A percentile compares a stretch with the other conserved stretches of the same genome.
Evolutionary conservation across 2,797 vertebrate genomes (phyloP).

Genomic region (Gephyroberyx darwinii): DNA sequence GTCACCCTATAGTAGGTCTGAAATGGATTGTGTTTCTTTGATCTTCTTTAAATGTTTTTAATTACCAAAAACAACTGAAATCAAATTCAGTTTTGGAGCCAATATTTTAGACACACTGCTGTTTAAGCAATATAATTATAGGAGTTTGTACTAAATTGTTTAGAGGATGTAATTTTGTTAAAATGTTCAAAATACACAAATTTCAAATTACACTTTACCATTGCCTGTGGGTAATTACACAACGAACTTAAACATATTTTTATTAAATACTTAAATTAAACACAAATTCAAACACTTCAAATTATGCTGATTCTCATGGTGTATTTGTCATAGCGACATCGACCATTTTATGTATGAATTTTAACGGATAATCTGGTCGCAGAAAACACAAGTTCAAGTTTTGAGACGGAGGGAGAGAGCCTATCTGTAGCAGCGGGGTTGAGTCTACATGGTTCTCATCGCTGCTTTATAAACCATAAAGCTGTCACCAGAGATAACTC

Average conservation of each 20-base stretch:
- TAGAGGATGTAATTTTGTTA: not conserved
- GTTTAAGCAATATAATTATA: not conserved
- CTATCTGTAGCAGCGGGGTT: slow-evolving; percentile 17
- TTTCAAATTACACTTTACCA: slow-evolving; percentile 5
- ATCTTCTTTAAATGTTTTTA: slow-evolving; percentile 32
- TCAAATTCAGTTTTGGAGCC: not conserved
- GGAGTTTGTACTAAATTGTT: not conserved
- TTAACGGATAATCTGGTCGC: slow-evolving; percentile 33
- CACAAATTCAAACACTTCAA: accelerated
- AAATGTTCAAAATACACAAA: slow-evolving; percentile 37
- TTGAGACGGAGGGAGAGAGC: slow-evolving; percentile 30
- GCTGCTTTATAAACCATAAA: slow-evolving; percentile 47
- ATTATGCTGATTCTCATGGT: not conserved
- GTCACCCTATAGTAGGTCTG: not conserved
- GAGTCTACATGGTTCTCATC: slow-evolving; percentile 77
- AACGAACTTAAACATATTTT: not conserved
- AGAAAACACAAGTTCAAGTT: slow-evolving; percentile 72
- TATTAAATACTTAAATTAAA: not conserved
- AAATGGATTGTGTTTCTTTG: slow-evolving; percentile 67
- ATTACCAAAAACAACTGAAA: slow-evolving; percentile 19
- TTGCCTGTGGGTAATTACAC: not conserved
- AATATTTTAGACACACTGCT: not conserved
- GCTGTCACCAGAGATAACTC: slow-evolving; percentile 39
- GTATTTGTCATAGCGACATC: not conserved
- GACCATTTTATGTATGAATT: slow-evolving; percentile 12